Percentiles rank a stretch among this genome's conserved stretches.
These are phyloP conservation scores for Strongylocentrotus purpuratus DNA, from an alignment of 35 echinoderm and acorn worm species.

Conservation along the genomic window DNA sequence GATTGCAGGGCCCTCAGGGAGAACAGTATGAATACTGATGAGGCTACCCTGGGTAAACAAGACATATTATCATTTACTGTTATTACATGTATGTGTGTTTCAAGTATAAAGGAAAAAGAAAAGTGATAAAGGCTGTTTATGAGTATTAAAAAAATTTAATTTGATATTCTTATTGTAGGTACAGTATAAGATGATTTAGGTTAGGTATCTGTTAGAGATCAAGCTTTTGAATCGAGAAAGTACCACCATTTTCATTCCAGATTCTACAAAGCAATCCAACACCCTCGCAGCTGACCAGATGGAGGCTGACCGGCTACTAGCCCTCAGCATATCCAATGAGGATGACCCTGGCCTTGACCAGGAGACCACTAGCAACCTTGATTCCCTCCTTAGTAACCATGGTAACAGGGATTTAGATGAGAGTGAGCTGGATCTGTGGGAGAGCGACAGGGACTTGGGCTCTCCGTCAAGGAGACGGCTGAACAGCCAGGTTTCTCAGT, in stretches of 20 bases:
- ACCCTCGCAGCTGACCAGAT: constrained; percentile 40
- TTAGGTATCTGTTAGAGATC: no score
- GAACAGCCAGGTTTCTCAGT: not conserved
- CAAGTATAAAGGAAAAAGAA: no score
- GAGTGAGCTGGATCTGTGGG: not conserved
- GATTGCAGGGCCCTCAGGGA: no score
- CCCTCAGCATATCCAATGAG: constrained; percentile 63
- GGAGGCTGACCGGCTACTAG: constrained; percentile 59
- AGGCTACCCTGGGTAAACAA: no score
- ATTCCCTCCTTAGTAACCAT: not conserved
- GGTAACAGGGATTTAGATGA: not conserved
- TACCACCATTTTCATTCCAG: not conserved
- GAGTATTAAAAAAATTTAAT: no score
- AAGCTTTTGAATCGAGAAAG: no score
- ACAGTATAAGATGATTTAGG: not conserved
- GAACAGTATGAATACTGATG: no score
- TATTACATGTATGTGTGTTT: no score
- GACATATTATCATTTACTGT: no score
- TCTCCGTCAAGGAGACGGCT: not conserved
- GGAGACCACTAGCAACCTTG: not conserved
- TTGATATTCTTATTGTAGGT: not conserved
- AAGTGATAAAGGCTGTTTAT: no score
- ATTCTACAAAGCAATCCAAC: constrained; percentile 37
- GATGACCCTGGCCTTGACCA: not conserved
- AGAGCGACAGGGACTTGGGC: not conserved